Evolutionary conservation across 1,140 invertebrate genomes (phyloP).

Genomic region (Metaphire vulgaris): DNA sequence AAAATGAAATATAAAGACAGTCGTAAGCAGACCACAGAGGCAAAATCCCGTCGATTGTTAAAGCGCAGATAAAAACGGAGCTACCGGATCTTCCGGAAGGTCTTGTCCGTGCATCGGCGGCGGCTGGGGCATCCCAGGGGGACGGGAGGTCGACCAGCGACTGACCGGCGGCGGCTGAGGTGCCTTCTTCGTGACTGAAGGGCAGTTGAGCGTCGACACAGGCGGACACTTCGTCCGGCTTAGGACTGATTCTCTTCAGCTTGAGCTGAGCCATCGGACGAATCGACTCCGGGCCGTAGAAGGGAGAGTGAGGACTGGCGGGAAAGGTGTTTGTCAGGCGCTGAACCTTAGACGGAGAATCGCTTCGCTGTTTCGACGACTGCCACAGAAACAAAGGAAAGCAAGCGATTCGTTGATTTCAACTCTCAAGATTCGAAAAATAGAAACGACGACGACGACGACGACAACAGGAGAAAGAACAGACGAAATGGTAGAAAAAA

Average conservation of each 20-base stretch:
- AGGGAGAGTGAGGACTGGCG: conserved; percentile 79
- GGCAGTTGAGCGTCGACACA: neutral
- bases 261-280: conserved; percentile 64
- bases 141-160: too few species aligned
- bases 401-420: neutral
- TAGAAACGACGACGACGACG: neutral
- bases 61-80: too few species aligned
- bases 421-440: neutral
- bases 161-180: too few species aligned
- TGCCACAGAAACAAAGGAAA: conserved; percentile 53
- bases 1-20: too few species aligned
- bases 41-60: too few species aligned
- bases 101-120: too few species aligned
- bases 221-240: neutral
- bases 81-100: too few species aligned
- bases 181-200: neutral
- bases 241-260: neutral
- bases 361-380: conserved; percentile 77
- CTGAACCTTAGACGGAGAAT: conserved; percentile 78
- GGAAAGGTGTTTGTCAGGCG: conserved; percentile 79
- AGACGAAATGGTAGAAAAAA: neutral
- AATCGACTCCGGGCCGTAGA: conserved; percentile 79
- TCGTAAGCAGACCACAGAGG: too few species aligned
- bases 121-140: too few species aligned
- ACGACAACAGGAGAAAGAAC: too few species aligned